Evolutionary conservation across 2,888 invertebrate genomes (phyloP).

Genomic region (Acheta domesticus): DNA sequence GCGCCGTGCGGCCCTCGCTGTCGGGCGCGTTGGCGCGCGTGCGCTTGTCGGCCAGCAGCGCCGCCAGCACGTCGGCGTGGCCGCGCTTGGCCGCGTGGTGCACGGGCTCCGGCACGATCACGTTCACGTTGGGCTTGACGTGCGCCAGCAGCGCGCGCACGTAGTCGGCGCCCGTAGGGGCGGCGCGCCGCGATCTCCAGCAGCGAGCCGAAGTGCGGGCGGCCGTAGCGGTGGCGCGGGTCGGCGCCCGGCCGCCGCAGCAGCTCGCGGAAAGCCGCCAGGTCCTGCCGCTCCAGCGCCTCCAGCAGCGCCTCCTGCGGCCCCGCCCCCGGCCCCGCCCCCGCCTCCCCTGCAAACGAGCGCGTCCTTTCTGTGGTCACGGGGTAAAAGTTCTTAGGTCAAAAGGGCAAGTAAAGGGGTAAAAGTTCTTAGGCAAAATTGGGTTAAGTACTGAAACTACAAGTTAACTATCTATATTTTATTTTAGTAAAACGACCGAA

Average conservation of each 20-base stretch:
- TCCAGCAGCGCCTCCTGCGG: conserved; percentile 51
- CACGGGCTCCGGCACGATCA: conserved; percentile 58
- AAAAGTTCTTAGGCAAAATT: too few species aligned
- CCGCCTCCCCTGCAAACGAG: too few species aligned
- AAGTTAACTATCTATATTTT: too few species aligned
- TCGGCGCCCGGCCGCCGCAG: conserved; percentile 53
- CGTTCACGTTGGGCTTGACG: conserved; percentile 59
- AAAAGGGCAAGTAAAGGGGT: too few species aligned
- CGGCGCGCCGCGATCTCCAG: conserved; percentile 56
- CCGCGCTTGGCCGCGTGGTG: conserved; percentile 62
- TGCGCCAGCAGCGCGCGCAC: conserved; percentile 58
- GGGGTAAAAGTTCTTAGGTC: too few species aligned
- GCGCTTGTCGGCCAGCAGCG: conserved; percentile 47
- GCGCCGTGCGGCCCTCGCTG: conserved; percentile 53
- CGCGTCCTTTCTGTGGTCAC: too few species aligned
- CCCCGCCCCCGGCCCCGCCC: conserved; percentile 30
- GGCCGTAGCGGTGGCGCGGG: conserved; percentile 54
- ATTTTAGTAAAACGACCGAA: too few species aligned
- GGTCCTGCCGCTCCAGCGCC: conserved; percentile 54
- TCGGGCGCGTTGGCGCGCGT: conserved; percentile 54
- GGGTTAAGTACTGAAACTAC: too few species aligned
- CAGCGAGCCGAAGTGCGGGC: conserved; percentile 59
- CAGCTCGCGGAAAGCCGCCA: conserved; percentile 53
- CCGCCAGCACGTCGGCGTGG: conserved; percentile 50
- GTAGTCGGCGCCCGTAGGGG: conserved; percentile 54